phyloP scores from a whole-genome alignment of 2,797 vertebrate genomes.

The Tachyglossus aculeatus region DNA sequence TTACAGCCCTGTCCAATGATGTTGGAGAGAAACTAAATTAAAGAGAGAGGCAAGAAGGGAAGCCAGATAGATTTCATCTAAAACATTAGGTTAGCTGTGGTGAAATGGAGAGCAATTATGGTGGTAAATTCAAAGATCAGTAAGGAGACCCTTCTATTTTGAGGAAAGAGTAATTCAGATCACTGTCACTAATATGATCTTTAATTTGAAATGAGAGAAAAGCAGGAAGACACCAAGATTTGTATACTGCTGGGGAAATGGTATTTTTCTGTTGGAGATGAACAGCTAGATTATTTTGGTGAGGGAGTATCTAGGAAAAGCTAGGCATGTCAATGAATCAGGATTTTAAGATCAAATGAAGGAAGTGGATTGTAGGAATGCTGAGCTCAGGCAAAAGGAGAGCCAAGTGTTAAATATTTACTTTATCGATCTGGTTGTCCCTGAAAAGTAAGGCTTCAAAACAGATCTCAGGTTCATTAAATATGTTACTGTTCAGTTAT shows the following conservation, averaged over 20 bases:
- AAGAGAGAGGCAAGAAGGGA: not conserved
- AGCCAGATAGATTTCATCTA: not conserved
- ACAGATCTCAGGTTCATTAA: not conserved
- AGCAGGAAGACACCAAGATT: constrained; percentile 3
- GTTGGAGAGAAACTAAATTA: not conserved
- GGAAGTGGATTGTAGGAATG: not conserved
- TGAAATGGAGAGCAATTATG: not conserved
- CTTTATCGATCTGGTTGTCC: not conserved
- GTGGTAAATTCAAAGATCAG: constrained; percentile 2
- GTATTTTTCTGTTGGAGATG: not conserved
- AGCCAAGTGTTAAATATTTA: not conserved
- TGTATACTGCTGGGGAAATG: not conserved
- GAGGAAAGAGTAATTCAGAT: not conserved
- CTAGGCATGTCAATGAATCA: not conserved
- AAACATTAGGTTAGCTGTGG: not conserved
- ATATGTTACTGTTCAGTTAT: not conserved
- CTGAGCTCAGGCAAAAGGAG: not conserved
- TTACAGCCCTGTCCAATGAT: not conserved
- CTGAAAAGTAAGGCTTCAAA: not conserved
- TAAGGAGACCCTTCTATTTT: not conserved
- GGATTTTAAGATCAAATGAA: not conserved
- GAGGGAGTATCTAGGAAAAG: not conserved
- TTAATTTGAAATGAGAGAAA: constrained; percentile 5
- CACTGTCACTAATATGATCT: not conserved
- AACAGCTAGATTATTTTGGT: not conserved